A percentile compares a stretch with the other conserved stretches of the same genome.
phyloP scores from a whole-genome alignment of 2,888 invertebrate genomes.

The Apodemia zela region DNA sequence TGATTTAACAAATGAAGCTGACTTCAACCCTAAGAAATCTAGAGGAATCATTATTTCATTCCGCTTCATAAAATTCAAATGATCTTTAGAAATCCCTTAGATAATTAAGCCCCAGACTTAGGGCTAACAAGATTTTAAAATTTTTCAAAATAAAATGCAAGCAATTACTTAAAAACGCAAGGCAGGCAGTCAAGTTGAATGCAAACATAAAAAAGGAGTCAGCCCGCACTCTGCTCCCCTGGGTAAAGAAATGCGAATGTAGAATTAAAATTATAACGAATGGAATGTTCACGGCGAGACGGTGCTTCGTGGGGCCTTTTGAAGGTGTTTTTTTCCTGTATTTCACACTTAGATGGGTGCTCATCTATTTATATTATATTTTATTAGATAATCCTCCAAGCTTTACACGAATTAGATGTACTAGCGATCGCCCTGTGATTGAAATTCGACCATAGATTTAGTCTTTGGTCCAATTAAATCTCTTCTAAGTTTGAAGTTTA shows the following conservation, averaged over 20 bases:
- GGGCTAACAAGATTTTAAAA: slow-evolving; percentile 31
- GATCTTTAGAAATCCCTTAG: slow-evolving; percentile 10
- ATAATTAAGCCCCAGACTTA: slow-evolving; percentile 15
- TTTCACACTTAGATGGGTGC: neutral
- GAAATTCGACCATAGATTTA: too few species aligned
- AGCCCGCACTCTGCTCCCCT: slow-evolving; percentile 34
- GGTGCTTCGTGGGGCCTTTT: slow-evolving; percentile 19
- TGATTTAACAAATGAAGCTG: neutral
- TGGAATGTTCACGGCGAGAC: slow-evolving; percentile 31
- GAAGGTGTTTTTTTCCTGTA: slow-evolving; percentile 6
- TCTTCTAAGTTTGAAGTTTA: too few species aligned
- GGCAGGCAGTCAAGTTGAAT: slow-evolving; percentile 51
- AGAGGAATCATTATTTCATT: slow-evolving; percentile 7
- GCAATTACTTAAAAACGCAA: slow-evolving; percentile 72
- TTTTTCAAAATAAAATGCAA: slow-evolving; percentile 48
- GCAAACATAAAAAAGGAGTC: slow-evolving; percentile 48
- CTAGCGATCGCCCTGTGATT: too few species aligned
- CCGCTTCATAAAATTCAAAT: slow-evolving; percentile 11
- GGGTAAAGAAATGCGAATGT: slow-evolving; percentile 41
- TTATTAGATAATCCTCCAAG: neutral
- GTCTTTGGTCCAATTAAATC: too few species aligned
- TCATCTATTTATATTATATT: slow-evolving; percentile 19
- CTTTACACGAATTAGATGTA: too few species aligned
- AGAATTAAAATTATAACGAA: slow-evolving; percentile 62
- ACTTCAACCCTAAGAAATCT: slow-evolving; percentile 4